Evolutionary conservation across 2,888 invertebrate species (phyloP).

Genomic region (Heteropelma amictum): DNA sequence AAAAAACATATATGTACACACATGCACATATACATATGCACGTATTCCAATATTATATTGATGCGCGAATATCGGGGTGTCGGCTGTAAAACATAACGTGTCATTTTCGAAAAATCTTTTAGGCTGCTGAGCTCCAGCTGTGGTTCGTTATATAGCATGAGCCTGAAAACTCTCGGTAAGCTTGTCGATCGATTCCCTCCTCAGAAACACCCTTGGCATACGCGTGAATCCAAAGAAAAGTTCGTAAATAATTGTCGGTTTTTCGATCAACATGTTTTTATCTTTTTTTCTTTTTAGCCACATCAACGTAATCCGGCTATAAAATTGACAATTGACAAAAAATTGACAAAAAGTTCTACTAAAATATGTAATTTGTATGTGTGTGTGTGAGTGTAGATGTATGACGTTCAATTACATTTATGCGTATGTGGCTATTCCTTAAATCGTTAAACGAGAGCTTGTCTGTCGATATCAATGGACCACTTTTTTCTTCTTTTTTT

Average conservation of each 20-base stretch:
- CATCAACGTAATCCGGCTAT: conserved; percentile 36
- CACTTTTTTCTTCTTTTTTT: conserved; percentile 55
- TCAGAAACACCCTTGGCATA: conserved; percentile 16
- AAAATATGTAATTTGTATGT: conserved; percentile 73
- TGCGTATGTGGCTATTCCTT: conserved; percentile 73
- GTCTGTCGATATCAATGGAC: conserved; percentile 71
- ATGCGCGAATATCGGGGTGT: conserved; percentile 63
- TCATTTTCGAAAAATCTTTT: conserved; percentile 53
- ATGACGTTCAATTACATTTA: conserved; percentile 67
- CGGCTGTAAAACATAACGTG: conserved; percentile 67
- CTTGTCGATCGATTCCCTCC: conserved; percentile 50
- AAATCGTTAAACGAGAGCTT: conserved; percentile 64
- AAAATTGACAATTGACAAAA: neutral
- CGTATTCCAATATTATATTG: conserved; percentile 53
- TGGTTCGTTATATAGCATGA: conserved; percentile 58
- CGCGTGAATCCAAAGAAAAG: conserved; percentile 16
- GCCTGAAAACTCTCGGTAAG: conserved; percentile 68
- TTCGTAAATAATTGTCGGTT: conserved; percentile 46
- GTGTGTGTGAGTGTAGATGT: conserved; percentile 56
- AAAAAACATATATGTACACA: conserved; percentile 23
- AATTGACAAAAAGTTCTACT: too few relatives aligned
- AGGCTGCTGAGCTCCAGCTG: conserved; percentile 51
- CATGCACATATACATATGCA: conserved; percentile 43
- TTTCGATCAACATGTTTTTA: conserved; percentile 49
- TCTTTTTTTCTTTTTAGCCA: conserved; percentile 40